phyloP scores from a whole-genome alignment of 2,888 invertebrate genomes.

The Leptinotarsa rubiginosa region DNA sequence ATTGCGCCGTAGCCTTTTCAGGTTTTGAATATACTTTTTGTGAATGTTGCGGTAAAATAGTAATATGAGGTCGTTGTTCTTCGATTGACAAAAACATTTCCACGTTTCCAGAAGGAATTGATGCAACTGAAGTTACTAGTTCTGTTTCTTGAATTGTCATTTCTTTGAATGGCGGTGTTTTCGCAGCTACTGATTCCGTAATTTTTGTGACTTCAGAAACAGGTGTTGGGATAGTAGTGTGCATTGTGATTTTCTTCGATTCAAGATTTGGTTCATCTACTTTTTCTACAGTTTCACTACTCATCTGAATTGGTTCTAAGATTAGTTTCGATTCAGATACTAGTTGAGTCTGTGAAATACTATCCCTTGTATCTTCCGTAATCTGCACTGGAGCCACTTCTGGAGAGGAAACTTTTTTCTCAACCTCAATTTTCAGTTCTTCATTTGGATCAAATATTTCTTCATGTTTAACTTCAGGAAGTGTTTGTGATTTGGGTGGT shows the following conservation, averaged over 20 bases:
- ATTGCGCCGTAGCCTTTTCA: slow-evolving; percentile 15
- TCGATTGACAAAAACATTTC: slow-evolving; percentile 58
- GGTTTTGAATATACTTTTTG: slow-evolving; percentile 18
- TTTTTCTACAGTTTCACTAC: neutral
- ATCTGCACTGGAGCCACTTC: neutral
- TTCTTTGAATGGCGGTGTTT: slow-evolving; percentile 22
- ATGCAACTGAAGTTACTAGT: slow-evolving; percentile 41
- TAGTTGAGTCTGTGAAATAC: neutral
- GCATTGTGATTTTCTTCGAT: neutral
- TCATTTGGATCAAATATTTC: slow-evolving; percentile 6
- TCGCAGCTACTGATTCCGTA: neutral
- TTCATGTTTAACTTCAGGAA: slow-evolving; percentile 22
- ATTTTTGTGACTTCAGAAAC: neutral
- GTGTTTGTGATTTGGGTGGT: slow-evolving; percentile 45
- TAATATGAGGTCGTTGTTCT: slow-evolving; percentile 40
- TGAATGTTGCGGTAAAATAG: slow-evolving; percentile 5
- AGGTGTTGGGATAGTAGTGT: slow-evolving; percentile 9
- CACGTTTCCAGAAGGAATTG: slow-evolving; percentile 60
- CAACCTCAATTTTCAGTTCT: neutral
- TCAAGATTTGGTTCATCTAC: neutral
- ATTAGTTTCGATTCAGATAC: neutral
- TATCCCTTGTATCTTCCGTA: neutral
- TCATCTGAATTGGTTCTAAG: neutral
- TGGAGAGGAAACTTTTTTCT: neutral
- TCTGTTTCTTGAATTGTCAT: slow-evolving; percentile 39